Conservation (phyloP, 2,113 vertebrate species). For the Rhizomys pruinosus region DNA sequence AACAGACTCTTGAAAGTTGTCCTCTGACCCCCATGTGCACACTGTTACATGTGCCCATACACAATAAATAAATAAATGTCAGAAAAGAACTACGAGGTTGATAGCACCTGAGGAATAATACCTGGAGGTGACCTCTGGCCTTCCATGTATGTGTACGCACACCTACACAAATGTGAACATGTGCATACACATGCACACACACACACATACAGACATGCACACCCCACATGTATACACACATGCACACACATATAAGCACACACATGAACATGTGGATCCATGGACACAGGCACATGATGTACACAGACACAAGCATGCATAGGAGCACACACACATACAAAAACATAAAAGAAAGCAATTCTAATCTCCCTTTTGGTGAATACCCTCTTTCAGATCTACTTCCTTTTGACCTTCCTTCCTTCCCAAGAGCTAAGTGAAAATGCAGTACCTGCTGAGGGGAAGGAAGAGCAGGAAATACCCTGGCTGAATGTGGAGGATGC, state of each 20-base stretch:
- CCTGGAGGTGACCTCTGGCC: not conserved
- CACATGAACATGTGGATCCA: too few relatives aligned
- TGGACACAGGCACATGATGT: too few relatives aligned
- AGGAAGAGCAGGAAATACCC: slow-evolving; percentile 68
- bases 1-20: too few relatives aligned
- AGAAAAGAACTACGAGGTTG: too few relatives aligned
- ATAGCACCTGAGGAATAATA: not conserved
- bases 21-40: not conserved
- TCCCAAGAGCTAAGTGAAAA: slow-evolving; percentile 72
- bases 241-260: too few relatives aligned
- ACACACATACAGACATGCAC: too few relatives aligned
- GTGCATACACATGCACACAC: not conserved
- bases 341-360: not conserved
- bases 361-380: not conserved
- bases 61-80: not conserved
- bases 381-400: slow-evolving; percentile 64
- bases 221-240: too few relatives aligned
- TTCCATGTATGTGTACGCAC: not conserved
- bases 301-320: too few relatives aligned
- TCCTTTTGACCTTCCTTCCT: slow-evolving; percentile 77
- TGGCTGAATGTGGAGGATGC: slow-evolving; percentile 72
- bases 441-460: slow-evolving; percentile 64
- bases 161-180: not conserved
- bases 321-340: not conserved
- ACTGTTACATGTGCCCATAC: not conserved